Conservation (phyloP, 2,113 vertebrate species). For the Halcyon malimbica region DNA sequence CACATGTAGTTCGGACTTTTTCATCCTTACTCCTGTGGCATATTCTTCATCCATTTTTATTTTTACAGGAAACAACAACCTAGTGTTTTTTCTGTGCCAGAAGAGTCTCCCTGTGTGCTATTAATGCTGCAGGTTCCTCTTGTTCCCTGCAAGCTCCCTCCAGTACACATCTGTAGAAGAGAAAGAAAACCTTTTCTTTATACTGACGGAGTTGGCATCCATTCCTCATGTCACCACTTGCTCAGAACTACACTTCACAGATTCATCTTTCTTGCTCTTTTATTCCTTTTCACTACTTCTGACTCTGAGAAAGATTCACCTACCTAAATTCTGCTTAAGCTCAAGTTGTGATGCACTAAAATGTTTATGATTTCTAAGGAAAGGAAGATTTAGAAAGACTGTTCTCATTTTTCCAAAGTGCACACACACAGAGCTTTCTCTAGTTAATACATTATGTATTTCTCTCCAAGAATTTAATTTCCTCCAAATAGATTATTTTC, state of each 20-base stretch:
- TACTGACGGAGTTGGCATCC: neutral
- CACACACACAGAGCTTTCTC: neutral
- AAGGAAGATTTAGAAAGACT: constrained; percentile 2
- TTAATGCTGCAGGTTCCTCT: neutral
- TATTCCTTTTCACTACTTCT: neutral
- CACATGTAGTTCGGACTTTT: neutral
- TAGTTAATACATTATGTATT: neutral
- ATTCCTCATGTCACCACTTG: neutral
- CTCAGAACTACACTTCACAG: neutral
- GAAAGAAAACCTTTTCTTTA: neutral
- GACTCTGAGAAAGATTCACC: neutral
- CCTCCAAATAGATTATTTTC: neutral
- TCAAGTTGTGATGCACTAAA: constrained; percentile 24
- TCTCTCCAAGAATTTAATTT: constrained; percentile 31
- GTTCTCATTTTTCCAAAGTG: neutral
- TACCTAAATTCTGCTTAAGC: constrained; percentile 22
- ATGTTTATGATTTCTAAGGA: constrained; percentile 18
- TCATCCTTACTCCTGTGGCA: neutral
- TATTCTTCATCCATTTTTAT: neutral
- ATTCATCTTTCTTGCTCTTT: neutral
- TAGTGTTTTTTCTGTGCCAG: neutral
- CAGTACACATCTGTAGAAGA: neutral
- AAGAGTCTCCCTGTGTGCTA: neutral
- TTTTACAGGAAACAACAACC: neutral
- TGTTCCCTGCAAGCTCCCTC: neutral